Base-by-base conservation (phyloP, 2,797 vertebrate species). In the Gouania willdenowi region DNA sequence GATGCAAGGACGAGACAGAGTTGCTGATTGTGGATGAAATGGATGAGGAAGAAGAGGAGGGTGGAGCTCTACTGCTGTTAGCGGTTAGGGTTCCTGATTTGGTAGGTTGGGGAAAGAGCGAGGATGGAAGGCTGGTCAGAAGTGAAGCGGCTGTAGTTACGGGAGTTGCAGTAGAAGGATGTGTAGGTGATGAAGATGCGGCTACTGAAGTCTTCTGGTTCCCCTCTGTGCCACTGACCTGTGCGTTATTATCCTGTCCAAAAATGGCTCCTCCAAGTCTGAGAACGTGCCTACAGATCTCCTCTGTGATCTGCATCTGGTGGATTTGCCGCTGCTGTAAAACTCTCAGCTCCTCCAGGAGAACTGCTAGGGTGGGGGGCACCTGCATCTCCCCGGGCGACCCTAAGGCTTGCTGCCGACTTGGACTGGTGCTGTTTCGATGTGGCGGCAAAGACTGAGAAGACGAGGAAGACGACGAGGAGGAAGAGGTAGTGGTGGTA, bases 251-350 rank as follows among this genome's bases (percentile, higher is more conserved):
- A 37, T 88, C 87, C 32, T 82, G 86, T 32, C 71, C 71, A 38
- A 77, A 82, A 23, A 87, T 71, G 8, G 84, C 82, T 5, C 87
- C 87, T 7, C 92, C 92, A 1, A 97, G 84, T 43, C 92, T 86
- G 6, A 95, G 79, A 31, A 97, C 92, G 11, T 95, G 94, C 34
- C 91, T 79, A 47, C 94, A 94, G 59, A 97, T 95, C 72, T 95
- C 92, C 63, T 95, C 92, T 0, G 93, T 95, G 79, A 95, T 94
- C 79, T 95, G 93, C 93, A 97, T 94, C 82, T 97, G 94, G 67
- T 94, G 92, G 51, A 95, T 94, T 66, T 97, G 94, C 33, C 93
- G 83, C 80, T 97, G 93, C 69, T 95, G 94, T 35, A 97, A 72
- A 39, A 94, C 87, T 34, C 91, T 78, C 4, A 95, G 89, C 76